These are phyloP conservation scores for Listrodromus nycthemerus DNA, from an alignment of 2,888 invertebrate species.

Conservation along the genomic window DNA sequence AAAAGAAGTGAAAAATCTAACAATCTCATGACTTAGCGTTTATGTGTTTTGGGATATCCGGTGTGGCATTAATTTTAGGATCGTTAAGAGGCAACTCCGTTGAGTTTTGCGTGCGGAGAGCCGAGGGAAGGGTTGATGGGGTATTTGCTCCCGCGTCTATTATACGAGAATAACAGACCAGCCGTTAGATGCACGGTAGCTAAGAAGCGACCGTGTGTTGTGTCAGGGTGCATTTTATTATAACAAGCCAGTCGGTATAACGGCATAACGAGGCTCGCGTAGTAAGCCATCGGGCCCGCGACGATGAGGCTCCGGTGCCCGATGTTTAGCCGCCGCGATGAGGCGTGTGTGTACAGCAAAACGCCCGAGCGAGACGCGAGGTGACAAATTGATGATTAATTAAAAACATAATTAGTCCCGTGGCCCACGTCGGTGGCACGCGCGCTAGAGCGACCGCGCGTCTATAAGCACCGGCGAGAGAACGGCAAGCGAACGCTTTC, in stretches of 20 bases:
- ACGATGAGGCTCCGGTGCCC: constrained; percentile 66
- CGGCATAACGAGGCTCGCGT: constrained; percentile 74
- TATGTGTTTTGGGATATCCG: constrained; percentile 34
- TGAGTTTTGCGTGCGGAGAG: constrained; percentile 15
- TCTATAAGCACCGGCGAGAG: constrained; percentile 43
- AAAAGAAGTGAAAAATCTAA: neutral
- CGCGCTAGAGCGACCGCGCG: constrained; percentile 57
- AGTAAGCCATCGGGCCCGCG: constrained; percentile 72
- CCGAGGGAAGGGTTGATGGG: constrained; percentile 8
- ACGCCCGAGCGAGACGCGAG: constrained; percentile 63
- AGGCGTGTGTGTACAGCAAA: constrained; percentile 35
- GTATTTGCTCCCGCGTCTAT: constrained; percentile 57
- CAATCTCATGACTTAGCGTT: constrained; percentile 6
- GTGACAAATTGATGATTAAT: constrained; percentile 83
- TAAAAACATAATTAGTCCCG: constrained; percentile 83
- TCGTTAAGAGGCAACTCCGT: constrained; percentile 53
- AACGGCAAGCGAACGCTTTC: constrained; percentile 26
- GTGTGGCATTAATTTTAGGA: constrained; percentile 41
- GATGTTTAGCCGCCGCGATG: constrained; percentile 44
- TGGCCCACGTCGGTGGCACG: constrained; percentile 53
- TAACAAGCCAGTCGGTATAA: constrained; percentile 78
- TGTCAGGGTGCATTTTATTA: constrained; percentile 76
- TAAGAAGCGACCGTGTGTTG: constrained; percentile 66
- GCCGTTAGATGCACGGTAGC: constrained; percentile 43
- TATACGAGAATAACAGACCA: constrained; percentile 52